A percentile compares a stretch with the other conserved stretches of the same genome.
phyloP scores from a whole-genome alignment of 2,113 vertebrate genomes.

The Leptosomus discolor region DNA sequence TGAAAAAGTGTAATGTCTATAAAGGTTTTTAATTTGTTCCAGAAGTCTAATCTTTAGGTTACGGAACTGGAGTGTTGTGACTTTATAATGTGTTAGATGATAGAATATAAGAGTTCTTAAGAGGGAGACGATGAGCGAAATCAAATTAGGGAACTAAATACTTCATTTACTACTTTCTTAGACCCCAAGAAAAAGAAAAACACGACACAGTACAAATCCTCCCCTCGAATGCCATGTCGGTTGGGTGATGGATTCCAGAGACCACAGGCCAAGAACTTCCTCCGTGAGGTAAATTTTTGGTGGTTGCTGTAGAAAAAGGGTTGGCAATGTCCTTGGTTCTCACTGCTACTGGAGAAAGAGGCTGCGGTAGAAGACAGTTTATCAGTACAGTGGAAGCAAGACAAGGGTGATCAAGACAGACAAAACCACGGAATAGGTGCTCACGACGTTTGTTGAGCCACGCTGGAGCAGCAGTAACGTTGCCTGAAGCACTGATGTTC shows the following conservation, averaged over 20 bases:
- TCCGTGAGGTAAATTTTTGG: conserved; percentile 82
- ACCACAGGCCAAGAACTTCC: conserved; percentile 83
- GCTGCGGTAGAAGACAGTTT: not conserved
- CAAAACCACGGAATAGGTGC: too few species aligned
- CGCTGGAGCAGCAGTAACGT: not conserved
- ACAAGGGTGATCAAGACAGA: not conserved
- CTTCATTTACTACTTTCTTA: conserved; percentile 61
- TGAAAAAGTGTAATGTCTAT: not conserved
- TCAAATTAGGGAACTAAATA: conserved; percentile 45
- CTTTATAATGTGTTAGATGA: conserved; percentile 25
- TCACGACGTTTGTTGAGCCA: rapidly evolving
- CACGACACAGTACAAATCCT: conserved; percentile 89
- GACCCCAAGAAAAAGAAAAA: conserved; percentile 93
- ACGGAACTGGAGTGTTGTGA: conserved; percentile 27
- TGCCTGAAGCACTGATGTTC: not conserved
- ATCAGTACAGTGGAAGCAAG: not conserved
- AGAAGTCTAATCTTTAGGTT: not conserved
- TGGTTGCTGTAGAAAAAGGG: not conserved
- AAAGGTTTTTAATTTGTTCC: not conserved
- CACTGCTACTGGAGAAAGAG: not conserved
- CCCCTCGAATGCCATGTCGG: conserved; percentile 90
- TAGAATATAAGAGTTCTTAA: not conserved
- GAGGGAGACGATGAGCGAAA: not conserved
- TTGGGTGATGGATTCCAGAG: conserved; percentile 96
- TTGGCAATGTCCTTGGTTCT: not conserved